Base-by-base conservation (phyloP, 2,888 invertebrate genomes). In the Pseudanteris insignis region DNA sequence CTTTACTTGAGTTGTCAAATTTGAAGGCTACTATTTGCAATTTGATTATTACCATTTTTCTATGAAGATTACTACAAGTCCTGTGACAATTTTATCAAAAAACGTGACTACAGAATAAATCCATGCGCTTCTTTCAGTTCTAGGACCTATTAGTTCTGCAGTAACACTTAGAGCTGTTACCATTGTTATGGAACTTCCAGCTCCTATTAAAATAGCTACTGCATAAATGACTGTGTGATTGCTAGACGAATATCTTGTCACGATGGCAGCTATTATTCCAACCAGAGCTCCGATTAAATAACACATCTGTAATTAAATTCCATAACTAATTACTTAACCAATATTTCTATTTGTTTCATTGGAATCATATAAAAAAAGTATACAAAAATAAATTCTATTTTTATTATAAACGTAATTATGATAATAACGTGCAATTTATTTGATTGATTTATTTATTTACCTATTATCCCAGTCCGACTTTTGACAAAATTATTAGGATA, bases 31-130 rank as follows among this genome's bases (percentile, higher is more conserved):
- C n/a, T n/a, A n/a, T n/a, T n/a, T n/a, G n/a, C n/a, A n/a, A n/a
- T n/a, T n/a, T n/a, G n/a, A n/a, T n/a, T n/a, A n/a, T n/a, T n/a
- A n/a, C 86, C 90, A 85, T 77, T 89, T 85, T 81, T 96, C 92
- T 59, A 96, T 91, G 1, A 90, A 76, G 63, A 92, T 86, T n/a
- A 96, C 91, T 10, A 90, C 91, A 15, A 90, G 80, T 1, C 96
- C 96, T 63, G 94, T 94, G 26, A 94, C 88, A 1, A 96, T 82
- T 82, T 96, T 96, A 80, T 96, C 96, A 13, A 90, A 87, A 77
- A 96, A 95, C 55, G 95, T 95, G 80, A 96, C 95, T 25, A 91
- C 88, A 15, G 96, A 95, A 79, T 94, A 96, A 30, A 96, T 91
- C 67, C 93, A 90, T 2, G 94, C 96, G 41, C 94, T 91, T 72